Evolutionary conservation across 92 coral and sea anemone genomes (phyloP), one percentile per base, ranked within the genome.

Genomic region (Siderastrea radians): DNA sequence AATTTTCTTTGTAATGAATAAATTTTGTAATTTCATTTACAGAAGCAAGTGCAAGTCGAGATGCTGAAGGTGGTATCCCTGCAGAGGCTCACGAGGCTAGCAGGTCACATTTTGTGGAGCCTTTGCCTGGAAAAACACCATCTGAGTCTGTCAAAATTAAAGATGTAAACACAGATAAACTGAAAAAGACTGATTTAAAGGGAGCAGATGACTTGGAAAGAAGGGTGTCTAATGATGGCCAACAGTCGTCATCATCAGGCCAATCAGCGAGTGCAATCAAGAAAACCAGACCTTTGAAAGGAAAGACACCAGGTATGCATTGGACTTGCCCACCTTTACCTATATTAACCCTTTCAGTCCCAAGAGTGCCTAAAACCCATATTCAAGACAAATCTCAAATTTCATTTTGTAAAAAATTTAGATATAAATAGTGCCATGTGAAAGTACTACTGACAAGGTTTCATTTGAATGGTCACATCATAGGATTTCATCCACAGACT

Each of bases 281-380:
- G 46, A 74, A 73, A 73, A 61, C 73, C 15, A 14, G 49, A 75
- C 68, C 13, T 13, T 4, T 6, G 11, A 84, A 74, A 61, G 59
- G 48, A 26, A 74, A 84, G 19, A 48, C 63, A 49, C 81, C 87
- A 84, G 87, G 87, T 84, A 7, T 55, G 52, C 19, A 46, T n/a
- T 4, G 9, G 2, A 77, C 6, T 26, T 3, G 3, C 26, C 7
- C 12, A 8, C 10, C 19, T 51, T 72, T 47, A 5, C 5, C 5
- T 1, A 45, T 51, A 44, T 9, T 46, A 13, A 2, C 7, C 47
- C 15, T 9, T 17, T 45, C 4, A 45, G 13, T 69, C 16, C 8
- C 14, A 12, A 49, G 7, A 47, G 16, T 72, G 38, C 38, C 38
- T 26, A 26, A 26, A 26, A 26, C 38, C 38, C 38, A 26, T 26